Percentiles rank a stretch among this genome's conserved stretches.
phyloP scores from a whole-genome alignment of 2,797 vertebrate species.

The Spondyliosoma cantharus region DNA sequence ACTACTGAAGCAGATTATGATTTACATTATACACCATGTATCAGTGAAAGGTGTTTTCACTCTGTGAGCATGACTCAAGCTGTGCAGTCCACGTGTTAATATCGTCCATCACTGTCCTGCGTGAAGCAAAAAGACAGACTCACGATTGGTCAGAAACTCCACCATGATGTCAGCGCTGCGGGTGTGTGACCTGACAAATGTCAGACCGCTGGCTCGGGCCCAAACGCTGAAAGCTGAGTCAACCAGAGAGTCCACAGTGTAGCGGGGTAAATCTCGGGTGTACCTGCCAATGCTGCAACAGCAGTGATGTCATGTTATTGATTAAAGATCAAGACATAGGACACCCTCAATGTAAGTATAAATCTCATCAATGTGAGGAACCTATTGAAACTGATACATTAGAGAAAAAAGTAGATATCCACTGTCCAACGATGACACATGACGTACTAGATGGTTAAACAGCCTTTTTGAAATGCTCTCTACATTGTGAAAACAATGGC shows the following conservation, averaged over 20 bases:
- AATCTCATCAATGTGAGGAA: neutral
- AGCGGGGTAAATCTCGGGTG: constrained; percentile 79
- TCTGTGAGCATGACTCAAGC: neutral
- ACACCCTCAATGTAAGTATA: neutral
- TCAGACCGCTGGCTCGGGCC: constrained; percentile 77
- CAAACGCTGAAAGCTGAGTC: constrained; percentile 78
- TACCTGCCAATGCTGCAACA: constrained; percentile 76
- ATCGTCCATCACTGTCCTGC: neutral
- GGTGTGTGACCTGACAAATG: constrained; percentile 76
- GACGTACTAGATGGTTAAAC: neutral
- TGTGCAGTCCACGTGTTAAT: neutral
- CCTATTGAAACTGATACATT: neutral
- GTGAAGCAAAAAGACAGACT: constrained; percentile 45
- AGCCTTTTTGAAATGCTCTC: neutral
- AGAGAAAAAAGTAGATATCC: neutral
- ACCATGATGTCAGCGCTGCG: constrained; percentile 79
- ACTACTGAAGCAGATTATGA: neutral
- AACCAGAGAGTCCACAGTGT: constrained; percentile 80
- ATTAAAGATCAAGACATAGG: neutral
- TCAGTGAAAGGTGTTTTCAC: neutral
- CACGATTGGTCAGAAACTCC: constrained; percentile 82
- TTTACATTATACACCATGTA: constrained; percentile 3
- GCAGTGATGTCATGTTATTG: neutral
- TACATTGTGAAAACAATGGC: neutral
- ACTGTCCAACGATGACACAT: neutral